phyloP scores from a whole-genome alignment of 1,140 invertebrate genomes.

The Leptinotarsa texana region DNA sequence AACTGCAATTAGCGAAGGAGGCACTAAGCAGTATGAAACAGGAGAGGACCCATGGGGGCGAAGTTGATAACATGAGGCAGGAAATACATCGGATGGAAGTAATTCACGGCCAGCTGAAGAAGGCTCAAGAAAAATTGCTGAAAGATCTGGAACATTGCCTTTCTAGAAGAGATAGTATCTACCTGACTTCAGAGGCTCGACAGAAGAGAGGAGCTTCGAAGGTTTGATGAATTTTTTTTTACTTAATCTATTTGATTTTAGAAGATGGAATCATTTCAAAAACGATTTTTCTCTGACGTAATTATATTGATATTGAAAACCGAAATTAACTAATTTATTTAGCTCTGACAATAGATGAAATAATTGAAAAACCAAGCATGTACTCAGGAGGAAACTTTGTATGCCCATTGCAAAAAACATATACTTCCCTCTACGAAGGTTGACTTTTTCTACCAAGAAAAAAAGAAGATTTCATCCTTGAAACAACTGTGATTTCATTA shows the following conservation, averaged over 20 bases:
- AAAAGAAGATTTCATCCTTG: too few species aligned
- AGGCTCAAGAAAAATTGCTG: constrained; percentile 74
- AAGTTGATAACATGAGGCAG: constrained; percentile 72
- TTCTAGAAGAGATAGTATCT: constrained; percentile 69
- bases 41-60: constrained; percentile 67
- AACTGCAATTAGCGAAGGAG: constrained; percentile 72
- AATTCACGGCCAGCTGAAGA: constrained; percentile 63
- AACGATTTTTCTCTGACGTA: background rate
- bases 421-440: too few species aligned
- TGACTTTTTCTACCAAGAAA: too few species aligned
- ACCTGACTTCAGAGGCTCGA: constrained; percentile 62
- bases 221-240: constrained; percentile 16
- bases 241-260: constrained; percentile 52
- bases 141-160: constrained; percentile 77
- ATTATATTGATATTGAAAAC: background rate
- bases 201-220: constrained; percentile 56
- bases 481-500: too few species aligned
- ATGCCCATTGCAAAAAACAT: too few species aligned
- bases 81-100: constrained; percentile 86
- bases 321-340: too few species aligned
- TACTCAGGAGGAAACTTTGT: too few species aligned
- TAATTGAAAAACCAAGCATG: too few species aligned
- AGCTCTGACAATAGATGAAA: too few species aligned
- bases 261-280: constrained; percentile 50
- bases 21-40: constrained; percentile 68